Conservation (phyloP, 1,140 invertebrate species). For the Trichomalopsis sarcophagae region DNA sequence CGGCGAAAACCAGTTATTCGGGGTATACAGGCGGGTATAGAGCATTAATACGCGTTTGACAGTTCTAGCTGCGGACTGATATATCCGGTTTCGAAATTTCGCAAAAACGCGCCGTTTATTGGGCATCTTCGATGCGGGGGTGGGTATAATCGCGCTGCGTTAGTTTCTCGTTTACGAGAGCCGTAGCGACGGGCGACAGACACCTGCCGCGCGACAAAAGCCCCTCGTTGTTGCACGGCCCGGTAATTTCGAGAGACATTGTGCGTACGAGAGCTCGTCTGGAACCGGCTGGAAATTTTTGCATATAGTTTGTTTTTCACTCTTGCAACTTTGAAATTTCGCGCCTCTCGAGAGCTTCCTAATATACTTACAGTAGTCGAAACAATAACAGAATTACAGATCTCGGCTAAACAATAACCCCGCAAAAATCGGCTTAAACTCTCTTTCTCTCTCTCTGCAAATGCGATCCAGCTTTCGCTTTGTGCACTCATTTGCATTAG, state of each 20-base stretch:
- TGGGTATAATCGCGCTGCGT: too few relatives aligned
- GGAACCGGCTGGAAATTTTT: conserved; percentile 8
- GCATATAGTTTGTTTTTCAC: neutral
- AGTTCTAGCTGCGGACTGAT: neutral
- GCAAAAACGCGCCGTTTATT: too few relatives aligned
- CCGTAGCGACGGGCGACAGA: neutral
- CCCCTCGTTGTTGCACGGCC: neutral
- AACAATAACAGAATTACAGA: neutral
- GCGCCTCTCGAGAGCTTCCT: too few relatives aligned
- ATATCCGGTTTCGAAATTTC: neutral
- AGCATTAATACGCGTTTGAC: neutral
- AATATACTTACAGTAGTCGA: too few relatives aligned
- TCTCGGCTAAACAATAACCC: neutral
- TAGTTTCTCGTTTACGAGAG: neutral
- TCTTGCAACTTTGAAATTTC: too few relatives aligned
- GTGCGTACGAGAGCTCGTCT: neutral
- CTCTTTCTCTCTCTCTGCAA: too few relatives aligned
- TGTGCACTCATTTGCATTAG: neutral
- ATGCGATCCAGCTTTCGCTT: neutral
- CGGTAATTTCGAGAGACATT: conserved; percentile 19
- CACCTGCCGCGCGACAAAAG: conserved; percentile 35
- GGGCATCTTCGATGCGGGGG: too few relatives aligned
- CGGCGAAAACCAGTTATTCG: neutral
- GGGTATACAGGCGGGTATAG: neutral
- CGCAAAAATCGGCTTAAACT: conserved; percentile 11